A percentile compares a stretch with the other conserved stretches of the same genome.
These are phyloP conservation scores for Sorex maritimensis DNA, from an alignment of 2,797 vertebrate species.

Conservation along the genomic window DNA sequence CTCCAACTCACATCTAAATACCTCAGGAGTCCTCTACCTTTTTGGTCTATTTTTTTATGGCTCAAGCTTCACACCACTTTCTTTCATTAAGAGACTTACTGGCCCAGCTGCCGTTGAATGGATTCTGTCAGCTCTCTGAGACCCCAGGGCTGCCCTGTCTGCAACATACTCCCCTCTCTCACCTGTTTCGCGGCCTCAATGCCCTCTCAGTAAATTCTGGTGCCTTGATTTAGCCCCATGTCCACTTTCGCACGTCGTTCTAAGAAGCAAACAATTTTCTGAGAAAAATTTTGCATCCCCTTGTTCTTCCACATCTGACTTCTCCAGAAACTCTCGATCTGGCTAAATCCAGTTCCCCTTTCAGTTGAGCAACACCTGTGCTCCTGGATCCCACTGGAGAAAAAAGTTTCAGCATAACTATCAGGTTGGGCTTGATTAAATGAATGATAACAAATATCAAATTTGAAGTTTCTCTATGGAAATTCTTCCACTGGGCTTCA, in stretches of 20 bases:
- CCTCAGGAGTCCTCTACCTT: background rate
- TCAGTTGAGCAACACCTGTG: constrained; percentile 1
- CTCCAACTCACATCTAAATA: background rate
- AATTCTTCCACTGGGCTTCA: background rate
- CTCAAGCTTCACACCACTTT: accelerated
- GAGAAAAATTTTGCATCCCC: background rate
- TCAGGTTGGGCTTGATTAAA: background rate
- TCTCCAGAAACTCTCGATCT: background rate
- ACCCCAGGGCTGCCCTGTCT: too few species aligned
- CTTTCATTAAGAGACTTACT: background rate
- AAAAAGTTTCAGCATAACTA: background rate
- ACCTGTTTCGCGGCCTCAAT: background rate
- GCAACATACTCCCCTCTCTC: background rate
- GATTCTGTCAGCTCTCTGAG: background rate
- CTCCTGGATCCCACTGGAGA: background rate
- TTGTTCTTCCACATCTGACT: background rate
- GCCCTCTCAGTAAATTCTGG: background rate
- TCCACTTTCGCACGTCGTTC: background rate
- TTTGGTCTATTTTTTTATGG: background rate
- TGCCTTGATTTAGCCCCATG: background rate
- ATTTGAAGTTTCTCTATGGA: background rate
- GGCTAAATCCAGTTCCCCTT: background rate
- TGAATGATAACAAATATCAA: background rate
- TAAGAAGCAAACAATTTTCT: background rate
- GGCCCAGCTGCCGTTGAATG: background rate